Evolutionary conservation across 2,888 invertebrate genomes (phyloP).

Genomic region (Cheilosia vulpina): DNA sequence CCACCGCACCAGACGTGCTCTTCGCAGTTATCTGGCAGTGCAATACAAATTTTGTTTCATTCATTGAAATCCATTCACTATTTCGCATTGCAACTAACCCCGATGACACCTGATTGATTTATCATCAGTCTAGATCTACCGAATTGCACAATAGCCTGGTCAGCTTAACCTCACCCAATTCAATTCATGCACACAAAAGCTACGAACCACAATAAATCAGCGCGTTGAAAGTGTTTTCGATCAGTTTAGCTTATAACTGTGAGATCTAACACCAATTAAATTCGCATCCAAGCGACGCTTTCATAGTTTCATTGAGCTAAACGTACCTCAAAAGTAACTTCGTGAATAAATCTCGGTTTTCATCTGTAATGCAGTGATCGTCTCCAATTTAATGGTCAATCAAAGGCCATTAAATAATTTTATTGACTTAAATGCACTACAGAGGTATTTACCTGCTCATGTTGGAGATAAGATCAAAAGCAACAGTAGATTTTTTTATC

Average conservation of each 20-base stretch:
- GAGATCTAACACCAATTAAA: constrained; percentile 57
- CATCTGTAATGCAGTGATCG: constrained; percentile 57
- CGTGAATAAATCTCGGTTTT: constrained; percentile 8
- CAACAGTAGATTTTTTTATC: constrained; percentile 37
- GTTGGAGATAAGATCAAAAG: constrained; percentile 51
- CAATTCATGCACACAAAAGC: constrained; percentile 4
- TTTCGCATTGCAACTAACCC: constrained; percentile 23
- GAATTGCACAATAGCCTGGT: constrained; percentile 13
- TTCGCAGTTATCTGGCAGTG: background rate
- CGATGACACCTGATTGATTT: constrained; percentile 23
- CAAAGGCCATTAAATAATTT: constrained; percentile 66
- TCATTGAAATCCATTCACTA: constrained; percentile 45
- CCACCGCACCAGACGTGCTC: background rate
- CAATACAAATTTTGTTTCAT: background rate
- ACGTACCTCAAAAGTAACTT: background rate
- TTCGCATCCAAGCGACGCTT: constrained; percentile 38
- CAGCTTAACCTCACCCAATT: constrained; percentile 29
- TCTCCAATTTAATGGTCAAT: constrained; percentile 63
- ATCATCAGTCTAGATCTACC: constrained; percentile 20
- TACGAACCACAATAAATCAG: constrained; percentile 29
- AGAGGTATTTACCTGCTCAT: constrained; percentile 27
- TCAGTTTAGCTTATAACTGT: constrained; percentile 22
- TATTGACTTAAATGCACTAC: constrained; percentile 33
- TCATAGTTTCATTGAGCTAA: constrained; percentile 44
- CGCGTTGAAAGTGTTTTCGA: constrained; percentile 40